Conservation (phyloP, 1,140 invertebrate genomes). For the Alviniconcha marisindica region DNA sequence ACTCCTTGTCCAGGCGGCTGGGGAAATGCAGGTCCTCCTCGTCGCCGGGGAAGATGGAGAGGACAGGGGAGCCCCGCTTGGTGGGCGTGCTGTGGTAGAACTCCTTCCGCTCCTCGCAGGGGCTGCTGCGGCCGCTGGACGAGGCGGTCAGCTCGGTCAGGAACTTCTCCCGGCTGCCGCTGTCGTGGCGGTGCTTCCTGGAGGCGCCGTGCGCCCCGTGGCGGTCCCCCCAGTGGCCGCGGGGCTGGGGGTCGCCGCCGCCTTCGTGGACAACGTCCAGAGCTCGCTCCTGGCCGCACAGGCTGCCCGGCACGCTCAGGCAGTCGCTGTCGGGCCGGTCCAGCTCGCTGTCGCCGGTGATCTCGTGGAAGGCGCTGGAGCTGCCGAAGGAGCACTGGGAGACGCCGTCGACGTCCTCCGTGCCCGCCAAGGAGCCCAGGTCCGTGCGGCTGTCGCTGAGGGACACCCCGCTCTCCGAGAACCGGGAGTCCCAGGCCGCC, state of each 20-base stretch:
- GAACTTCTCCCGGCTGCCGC: slow-evolving; percentile 13
- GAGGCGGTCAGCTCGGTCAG: slow-evolving; percentile 13
- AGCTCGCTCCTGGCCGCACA: neutral
- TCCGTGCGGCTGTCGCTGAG: slow-evolving; percentile 15
- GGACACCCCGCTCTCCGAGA: slow-evolving; percentile 47
- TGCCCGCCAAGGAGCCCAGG: neutral
- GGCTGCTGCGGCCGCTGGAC: slow-evolving; percentile 1
- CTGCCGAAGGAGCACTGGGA: slow-evolving; percentile 38
- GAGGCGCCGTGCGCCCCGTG: neutral
- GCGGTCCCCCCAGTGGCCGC: no score
- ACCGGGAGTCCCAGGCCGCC: slow-evolving; percentile 2
- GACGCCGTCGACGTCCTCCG: neutral
- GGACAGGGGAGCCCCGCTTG: slow-evolving; percentile 6
- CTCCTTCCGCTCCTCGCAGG: neutral
- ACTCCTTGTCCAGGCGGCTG: neutral
- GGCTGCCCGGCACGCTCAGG: neutral
- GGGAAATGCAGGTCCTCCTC: slow-evolving; percentile 15
- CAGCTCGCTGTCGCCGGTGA: slow-evolving; percentile 42
- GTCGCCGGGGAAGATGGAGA: slow-evolving; percentile 6
- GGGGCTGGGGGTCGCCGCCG: no score
- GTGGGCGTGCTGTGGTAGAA: slow-evolving; percentile 23
- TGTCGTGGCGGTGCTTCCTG: neutral
- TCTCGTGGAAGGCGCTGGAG: slow-evolving; percentile 43
- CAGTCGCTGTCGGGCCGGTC: slow-evolving; percentile 30
- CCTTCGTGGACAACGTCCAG: no score